Percentiles rank a stretch among this genome's conserved stretches.
phyloP scores from a whole-genome alignment of 2,797 vertebrate species.

The Squalus acanthias region DNA sequence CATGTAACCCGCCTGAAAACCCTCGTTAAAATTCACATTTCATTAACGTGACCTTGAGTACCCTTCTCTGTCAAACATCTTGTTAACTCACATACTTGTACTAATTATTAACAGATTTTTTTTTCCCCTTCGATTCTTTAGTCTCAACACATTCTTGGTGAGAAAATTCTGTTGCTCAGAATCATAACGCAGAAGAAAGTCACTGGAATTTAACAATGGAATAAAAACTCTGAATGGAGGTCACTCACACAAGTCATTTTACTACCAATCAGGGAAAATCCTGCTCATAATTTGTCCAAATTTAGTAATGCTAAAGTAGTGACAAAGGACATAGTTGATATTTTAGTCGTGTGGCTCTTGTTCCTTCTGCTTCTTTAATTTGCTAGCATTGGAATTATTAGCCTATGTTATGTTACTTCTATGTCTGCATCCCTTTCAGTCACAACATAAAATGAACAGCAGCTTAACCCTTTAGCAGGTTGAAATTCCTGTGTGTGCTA shows the following conservation, averaged over 20 bases:
- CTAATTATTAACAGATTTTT: not conserved
- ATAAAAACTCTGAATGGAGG: not conserved
- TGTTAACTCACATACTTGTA: not conserved
- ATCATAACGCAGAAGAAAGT: not conserved
- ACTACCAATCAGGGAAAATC: not conserved
- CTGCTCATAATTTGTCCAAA: not conserved
- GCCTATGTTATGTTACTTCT: not conserved
- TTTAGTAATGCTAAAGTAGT: not conserved
- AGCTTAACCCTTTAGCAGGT: not conserved
- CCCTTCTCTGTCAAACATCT: not conserved
- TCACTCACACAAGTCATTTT: not conserved
- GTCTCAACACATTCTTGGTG: not conserved
- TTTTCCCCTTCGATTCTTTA: not conserved
- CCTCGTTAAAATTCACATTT: slow-evolving; percentile 23
- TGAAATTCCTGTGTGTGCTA: not conserved
- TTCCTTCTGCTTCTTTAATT: not conserved
- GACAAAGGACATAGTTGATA: not conserved
- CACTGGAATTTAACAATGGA: not conserved
- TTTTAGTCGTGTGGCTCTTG: not conserved
- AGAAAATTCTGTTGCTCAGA: not conserved
- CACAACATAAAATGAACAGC: not conserved
- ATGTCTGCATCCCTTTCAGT: not conserved
- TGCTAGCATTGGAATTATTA: slow-evolving; percentile 2
- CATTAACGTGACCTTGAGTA: not conserved
- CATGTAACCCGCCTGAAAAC: not conserved